These are phyloP conservation scores for Alligator sinensis DNA, from an alignment of 2,113 vertebrate species.

Conservation along the genomic window DNA sequence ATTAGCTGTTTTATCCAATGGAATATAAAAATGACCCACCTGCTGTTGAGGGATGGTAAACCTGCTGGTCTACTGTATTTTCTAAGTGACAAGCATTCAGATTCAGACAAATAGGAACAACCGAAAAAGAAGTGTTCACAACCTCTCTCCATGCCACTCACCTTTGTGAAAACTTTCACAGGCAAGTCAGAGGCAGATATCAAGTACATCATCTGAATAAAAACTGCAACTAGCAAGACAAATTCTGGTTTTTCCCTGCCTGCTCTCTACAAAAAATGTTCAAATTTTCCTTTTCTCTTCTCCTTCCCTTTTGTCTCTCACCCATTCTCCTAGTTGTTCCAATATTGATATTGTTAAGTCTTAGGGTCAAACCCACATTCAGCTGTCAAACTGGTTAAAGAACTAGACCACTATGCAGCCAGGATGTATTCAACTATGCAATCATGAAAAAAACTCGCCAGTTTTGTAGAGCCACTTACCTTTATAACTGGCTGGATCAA, in stretches of 20 bases:
- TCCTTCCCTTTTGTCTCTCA: neutral
- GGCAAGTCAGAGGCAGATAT: neutral
- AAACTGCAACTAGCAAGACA: neutral
- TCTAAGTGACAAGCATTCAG: neutral
- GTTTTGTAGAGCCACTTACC: conserved; percentile 45
- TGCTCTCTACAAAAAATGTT: conserved; percentile 19
- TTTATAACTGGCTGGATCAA: neutral
- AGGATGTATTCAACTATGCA: conserved; percentile 53
- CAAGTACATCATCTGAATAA: neutral
- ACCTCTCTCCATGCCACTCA: conserved; percentile 24
- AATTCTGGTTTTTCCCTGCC: neutral
- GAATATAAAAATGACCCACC: neutral
- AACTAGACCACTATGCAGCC: conserved; percentile 56
- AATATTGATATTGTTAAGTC: neutral
- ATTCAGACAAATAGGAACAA: conserved; percentile 17
- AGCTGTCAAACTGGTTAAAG: conserved; percentile 51
- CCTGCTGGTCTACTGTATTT: neutral
- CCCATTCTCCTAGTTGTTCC: conserved; percentile 9
- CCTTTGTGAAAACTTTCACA: neutral
- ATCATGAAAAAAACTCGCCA: conserved; percentile 55
- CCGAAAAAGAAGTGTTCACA: accelerated
- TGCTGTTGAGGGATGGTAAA: neutral
- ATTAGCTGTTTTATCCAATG: neutral
- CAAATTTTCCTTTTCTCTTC: neutral
- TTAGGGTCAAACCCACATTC: neutral